phyloP scores from a whole-genome alignment of 2,797 vertebrate species.

The Sternarchorhynchus goeldii region DNA sequence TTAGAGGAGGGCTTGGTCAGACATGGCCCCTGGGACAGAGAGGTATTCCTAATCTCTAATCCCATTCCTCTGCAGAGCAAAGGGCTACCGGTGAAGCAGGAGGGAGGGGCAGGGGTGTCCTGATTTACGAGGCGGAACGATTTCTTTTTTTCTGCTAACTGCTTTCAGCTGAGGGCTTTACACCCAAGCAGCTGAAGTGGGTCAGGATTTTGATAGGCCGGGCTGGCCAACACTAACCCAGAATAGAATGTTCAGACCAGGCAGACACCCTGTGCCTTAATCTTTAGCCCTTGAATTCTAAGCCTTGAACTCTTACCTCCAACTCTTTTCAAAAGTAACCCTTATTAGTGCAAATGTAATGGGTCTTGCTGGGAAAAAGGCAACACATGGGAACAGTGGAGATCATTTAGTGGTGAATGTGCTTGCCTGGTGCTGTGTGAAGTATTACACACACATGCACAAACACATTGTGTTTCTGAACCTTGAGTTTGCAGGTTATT shows the following conservation, averaged over 20 bases:
- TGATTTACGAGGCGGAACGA: slow-evolving; percentile 47
- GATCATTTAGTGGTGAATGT: neutral
- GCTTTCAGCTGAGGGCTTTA: slow-evolving; percentile 26
- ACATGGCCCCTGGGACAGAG: slow-evolving; percentile 33
- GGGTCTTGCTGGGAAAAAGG: neutral
- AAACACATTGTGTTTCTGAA: neutral
- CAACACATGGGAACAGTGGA: neutral
- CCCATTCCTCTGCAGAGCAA: slow-evolving; percentile 31
- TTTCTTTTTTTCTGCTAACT: slow-evolving; percentile 34
- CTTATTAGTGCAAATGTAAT: neutral
- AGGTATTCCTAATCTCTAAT: slow-evolving; percentile 40
- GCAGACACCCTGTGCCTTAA: neutral
- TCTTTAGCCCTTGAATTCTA: slow-evolving; percentile 6
- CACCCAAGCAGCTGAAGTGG: slow-evolving; percentile 47
- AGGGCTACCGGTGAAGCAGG: slow-evolving; percentile 35
- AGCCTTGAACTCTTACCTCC: neutral
- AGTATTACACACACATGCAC: neutral
- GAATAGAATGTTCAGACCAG: slow-evolving; percentile 24
- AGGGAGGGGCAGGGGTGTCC: slow-evolving; percentile 30
- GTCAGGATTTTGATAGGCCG: slow-evolving; percentile 44
- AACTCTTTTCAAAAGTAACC: neutral
- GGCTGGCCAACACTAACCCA: slow-evolving; percentile 17
- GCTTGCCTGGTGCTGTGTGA: neutral
- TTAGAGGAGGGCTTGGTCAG: slow-evolving; percentile 23
- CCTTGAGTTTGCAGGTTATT: too few relatives aligned